Evolutionary conservation across 2,113 vertebrate species (phyloP).

Genomic region (Crypturellus undulatus): DNA sequence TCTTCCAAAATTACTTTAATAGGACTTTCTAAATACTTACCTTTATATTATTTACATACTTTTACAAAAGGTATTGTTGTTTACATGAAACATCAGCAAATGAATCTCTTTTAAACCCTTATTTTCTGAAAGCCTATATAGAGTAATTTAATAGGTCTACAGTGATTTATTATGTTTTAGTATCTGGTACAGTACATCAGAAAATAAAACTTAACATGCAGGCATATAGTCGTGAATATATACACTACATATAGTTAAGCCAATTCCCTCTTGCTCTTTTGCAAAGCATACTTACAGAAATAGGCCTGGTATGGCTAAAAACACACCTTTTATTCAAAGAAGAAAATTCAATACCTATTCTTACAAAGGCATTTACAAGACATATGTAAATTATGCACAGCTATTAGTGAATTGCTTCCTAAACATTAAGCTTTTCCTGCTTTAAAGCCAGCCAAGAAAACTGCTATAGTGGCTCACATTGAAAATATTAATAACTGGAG

Average conservation of each 20-base stretch:
- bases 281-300: background rate
- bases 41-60: background rate
- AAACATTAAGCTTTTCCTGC: constrained; percentile 30
- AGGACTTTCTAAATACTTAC: background rate
- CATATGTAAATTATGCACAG: constrained; percentile 32
- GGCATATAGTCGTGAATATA: background rate
- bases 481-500: constrained; percentile 45
- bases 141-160: constrained; percentile 12
- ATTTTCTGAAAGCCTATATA: background rate
- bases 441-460: constrained; percentile 45
- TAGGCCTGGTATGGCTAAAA: background rate
- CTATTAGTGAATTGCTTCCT: constrained; percentile 58
- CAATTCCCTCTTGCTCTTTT: background rate
- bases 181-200: background rate
- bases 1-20: constrained; percentile 1
- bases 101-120: constrained; percentile 3
- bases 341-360: background rate
- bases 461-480: background rate
- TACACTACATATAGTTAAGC: background rate
- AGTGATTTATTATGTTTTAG: constrained; percentile 1
- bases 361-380: constrained; percentile 50
- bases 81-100: background rate
- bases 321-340: background rate
- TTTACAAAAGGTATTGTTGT: background rate
- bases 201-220: background rate